phyloP scores from a whole-genome alignment of 2,797 vertebrate genomes.

The Taenioides sp. region DNA sequence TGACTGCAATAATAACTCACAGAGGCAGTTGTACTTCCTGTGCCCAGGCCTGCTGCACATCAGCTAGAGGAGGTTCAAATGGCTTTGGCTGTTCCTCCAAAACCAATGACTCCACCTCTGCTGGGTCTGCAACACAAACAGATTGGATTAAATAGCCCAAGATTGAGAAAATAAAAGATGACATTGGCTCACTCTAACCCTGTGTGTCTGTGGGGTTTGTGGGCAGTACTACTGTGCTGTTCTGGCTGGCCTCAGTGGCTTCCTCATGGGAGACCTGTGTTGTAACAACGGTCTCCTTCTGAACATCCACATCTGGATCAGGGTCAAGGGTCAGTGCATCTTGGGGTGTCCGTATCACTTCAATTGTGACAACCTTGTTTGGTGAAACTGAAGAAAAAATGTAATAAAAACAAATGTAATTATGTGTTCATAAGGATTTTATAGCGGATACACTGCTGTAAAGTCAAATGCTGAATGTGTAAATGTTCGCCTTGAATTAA shows the following conservation, averaged over 20 bases:
- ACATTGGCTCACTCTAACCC: slow-evolving; percentile 48
- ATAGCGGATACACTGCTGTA: no score
- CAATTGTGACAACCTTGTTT: slow-evolving; percentile 25
- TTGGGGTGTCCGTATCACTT: slow-evolving; percentile 20
- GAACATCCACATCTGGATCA: slow-evolving; percentile 21
- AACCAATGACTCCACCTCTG: slow-evolving; percentile 85
- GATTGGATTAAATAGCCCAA: slow-evolving; percentile 5
- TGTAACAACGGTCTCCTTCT: slow-evolving; percentile 20
- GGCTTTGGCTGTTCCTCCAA: slow-evolving; percentile 75
- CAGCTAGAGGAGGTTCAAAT: slow-evolving; percentile 49
- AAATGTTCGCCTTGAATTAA: not conserved
- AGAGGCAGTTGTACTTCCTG: slow-evolving; percentile 58
- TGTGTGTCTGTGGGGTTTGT: slow-evolving; percentile 37
- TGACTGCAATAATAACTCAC: slow-evolving; percentile 47
- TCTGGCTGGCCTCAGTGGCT: slow-evolving; percentile 3
- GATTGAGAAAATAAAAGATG: slow-evolving; percentile 1
- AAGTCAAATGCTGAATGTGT: no score
- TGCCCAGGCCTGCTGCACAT: slow-evolving; percentile 82
- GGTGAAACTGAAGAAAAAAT: slow-evolving; percentile 48
- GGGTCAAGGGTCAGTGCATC: slow-evolving; percentile 21
- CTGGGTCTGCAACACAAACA: slow-evolving; percentile 70
- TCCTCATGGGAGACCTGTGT: slow-evolving; percentile 36
- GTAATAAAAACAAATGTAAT: not conserved
- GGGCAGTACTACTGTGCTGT: slow-evolving; percentile 13
- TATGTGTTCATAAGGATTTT: not conserved